phyloP scores from a whole-genome alignment of 2,113 vertebrate species.

The Mesitornis unicolor region DNA sequence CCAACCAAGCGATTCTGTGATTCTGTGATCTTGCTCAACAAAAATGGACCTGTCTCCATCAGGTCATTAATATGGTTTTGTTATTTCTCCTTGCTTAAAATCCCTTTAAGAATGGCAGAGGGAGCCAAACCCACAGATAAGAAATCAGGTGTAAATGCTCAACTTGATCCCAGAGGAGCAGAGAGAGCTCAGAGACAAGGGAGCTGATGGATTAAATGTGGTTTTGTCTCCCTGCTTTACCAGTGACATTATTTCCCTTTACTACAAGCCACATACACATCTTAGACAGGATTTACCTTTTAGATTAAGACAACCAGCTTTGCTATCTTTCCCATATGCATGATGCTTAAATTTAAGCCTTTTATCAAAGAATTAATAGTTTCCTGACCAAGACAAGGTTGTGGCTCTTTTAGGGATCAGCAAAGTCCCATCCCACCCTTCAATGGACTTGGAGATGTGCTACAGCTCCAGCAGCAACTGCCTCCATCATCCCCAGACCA shows the following conservation, averaged over 20 bases:
- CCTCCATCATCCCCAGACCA: background rate
- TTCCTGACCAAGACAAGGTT: background rate
- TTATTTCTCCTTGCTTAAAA: background rate
- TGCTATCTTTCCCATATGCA: background rate
- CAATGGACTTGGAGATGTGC: rapidly evolving
- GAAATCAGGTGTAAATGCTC: background rate
- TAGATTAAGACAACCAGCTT: background rate
- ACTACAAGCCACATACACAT: background rate
- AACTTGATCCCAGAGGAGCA: background rate
- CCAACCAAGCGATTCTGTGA: no score
- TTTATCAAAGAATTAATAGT: background rate
- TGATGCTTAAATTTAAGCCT: background rate
- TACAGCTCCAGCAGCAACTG: background rate
- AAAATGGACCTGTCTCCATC: background rate
- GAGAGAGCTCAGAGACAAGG: background rate
- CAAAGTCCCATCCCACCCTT: background rate
- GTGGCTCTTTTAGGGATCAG: background rate
- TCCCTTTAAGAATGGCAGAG: background rate
- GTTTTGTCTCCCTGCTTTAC: background rate
- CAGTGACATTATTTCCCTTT: background rate
- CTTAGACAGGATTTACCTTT: background rate
- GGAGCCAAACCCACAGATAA: background rate
- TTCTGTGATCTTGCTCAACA: background rate
- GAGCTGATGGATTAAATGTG: background rate
- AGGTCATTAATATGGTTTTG: background rate